Base-by-base conservation (phyloP, 2,797 vertebrate genomes). In the Artibeus lituratus region DNA sequence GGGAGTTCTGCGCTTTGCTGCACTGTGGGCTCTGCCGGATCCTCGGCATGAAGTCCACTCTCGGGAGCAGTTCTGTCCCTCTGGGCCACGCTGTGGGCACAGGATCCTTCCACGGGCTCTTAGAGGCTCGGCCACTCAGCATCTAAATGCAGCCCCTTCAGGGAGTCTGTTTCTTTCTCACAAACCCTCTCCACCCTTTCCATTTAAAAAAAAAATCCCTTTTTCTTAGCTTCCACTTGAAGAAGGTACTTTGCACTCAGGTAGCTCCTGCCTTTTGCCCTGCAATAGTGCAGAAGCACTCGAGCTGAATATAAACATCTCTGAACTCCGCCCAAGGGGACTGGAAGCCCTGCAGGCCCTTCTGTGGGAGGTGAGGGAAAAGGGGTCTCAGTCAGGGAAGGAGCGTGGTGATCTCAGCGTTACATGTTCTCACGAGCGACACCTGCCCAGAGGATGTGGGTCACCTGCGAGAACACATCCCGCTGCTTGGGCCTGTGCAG, bases 51-150 rank as follows among this genome's bases (percentile, higher is more conserved):
- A 81, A 16, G 24, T 65, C 44, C 70, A 4, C 72, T 81, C 70
- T 69, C 37, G 37, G 82, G 53, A 53, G 6, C 8, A 42, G 14
- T 81, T 88, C 57, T 21, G 37, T 74, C 19, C 3, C 8, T 78
- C 22, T 21, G 19, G 22, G 8, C 22, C 65, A 82, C 37, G 5
- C 53, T 10, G 0, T 51, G n/a, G 24, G 7, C 0, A 2, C 9
- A 6, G 35, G 7, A 14, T 51, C 24, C 85, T 90, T 92, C 12
- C 10, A 29, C 4, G 21, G 6, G 18, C 19, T 21, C 39, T 57
- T 12, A 24, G 11, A 19, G 16, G 32, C 57, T 70, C 73, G 44
- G 39, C 90, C 35, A 42, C 10, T 85, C 47, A 59, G n/a, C 14
- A 77, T 42, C 47, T 15, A 78, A 32, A 81, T 22, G 18, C 10